Evolutionary conservation across 2,797 vertebrate species (phyloP).

Genomic region (Varecia variegata): DNA sequence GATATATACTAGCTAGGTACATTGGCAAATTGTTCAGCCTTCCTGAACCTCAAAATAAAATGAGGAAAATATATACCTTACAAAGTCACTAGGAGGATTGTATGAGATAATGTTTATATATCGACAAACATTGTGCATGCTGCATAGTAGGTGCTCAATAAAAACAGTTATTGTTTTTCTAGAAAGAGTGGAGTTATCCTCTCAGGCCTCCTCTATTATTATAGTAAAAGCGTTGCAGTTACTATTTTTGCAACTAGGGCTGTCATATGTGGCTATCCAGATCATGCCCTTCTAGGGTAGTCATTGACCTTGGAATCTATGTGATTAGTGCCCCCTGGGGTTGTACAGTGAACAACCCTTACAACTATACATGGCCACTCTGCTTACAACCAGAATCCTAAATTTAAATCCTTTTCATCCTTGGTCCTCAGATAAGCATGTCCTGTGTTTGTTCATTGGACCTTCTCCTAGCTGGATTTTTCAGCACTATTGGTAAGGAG

Average conservation of each 20-base stretch:
- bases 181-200: not conserved
- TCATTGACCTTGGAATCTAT: not conserved
- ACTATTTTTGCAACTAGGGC: not conserved
- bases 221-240: not conserved
- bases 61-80: not conserved
- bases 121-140: not conserved
- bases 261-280: not conserved
- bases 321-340: not conserved
- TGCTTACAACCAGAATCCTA: not conserved
- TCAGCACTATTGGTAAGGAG: not conserved
- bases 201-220: not conserved
- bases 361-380: not conserved
- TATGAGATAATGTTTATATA: not conserved
- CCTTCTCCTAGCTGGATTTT: not conserved
- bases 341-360: not conserved
- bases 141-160: not conserved
- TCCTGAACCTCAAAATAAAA: slow-evolving; percentile 32
- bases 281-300: not conserved
- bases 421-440: not conserved
- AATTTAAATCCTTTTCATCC: not conserved
- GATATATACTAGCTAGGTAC: not conserved
- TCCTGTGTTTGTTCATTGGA: not conserved
- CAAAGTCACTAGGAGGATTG: not conserved
- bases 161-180: not conserved
- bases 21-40: not conserved